These are phyloP conservation scores for Sycobia sp. DNA, from an alignment of 1,140 invertebrate genomes.

Conservation along the genomic window DNA sequence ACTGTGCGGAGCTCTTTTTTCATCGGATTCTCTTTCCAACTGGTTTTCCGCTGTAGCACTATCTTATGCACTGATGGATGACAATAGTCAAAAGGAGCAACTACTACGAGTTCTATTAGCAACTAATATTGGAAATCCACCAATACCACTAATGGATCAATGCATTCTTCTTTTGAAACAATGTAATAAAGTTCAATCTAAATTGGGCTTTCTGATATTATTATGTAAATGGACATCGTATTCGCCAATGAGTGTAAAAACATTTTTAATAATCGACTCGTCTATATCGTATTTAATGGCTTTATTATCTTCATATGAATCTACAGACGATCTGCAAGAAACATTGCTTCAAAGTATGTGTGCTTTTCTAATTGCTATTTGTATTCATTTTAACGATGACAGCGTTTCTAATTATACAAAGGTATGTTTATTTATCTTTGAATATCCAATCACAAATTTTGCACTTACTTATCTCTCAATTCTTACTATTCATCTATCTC, in stretches of 20 bases:
- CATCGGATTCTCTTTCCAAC: slow-evolving; percentile 88
- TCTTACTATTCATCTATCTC: no score
- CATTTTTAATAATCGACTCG: slow-evolving; percentile 83
- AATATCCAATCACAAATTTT: no score
- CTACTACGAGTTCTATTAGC: slow-evolving; percentile 90
- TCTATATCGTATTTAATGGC: slow-evolving; percentile 85
- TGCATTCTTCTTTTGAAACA: slow-evolving; percentile 84
- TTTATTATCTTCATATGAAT: slow-evolving; percentile 70
- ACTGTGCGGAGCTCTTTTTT: slow-evolving; percentile 93
- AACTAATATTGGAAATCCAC: slow-evolving; percentile 80
- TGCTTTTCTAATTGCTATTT: slow-evolving; percentile 92
- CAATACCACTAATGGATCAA: slow-evolving; percentile 87
- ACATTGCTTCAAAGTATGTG: slow-evolving; percentile 75
- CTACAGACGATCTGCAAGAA: slow-evolving; percentile 74
- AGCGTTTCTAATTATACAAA: slow-evolving; percentile 79
- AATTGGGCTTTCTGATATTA: slow-evolving; percentile 91
- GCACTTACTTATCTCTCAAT: no score
- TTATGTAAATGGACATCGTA: slow-evolving; percentile 87
- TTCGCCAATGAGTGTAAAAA: slow-evolving; percentile 81
- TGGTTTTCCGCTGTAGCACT: slow-evolving; percentile 95
- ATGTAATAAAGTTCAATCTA: slow-evolving; percentile 84
- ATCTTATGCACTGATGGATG: slow-evolving; percentile 89
- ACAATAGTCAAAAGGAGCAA: slow-evolving; percentile 88
- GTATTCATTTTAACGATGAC: slow-evolving; percentile 91
- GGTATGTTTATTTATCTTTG: slow-evolving; percentile 50